These are phyloP conservation scores for Copidosoma aretas DNA, from an alignment of 2,888 invertebrate species.

Conservation along the genomic window DNA sequence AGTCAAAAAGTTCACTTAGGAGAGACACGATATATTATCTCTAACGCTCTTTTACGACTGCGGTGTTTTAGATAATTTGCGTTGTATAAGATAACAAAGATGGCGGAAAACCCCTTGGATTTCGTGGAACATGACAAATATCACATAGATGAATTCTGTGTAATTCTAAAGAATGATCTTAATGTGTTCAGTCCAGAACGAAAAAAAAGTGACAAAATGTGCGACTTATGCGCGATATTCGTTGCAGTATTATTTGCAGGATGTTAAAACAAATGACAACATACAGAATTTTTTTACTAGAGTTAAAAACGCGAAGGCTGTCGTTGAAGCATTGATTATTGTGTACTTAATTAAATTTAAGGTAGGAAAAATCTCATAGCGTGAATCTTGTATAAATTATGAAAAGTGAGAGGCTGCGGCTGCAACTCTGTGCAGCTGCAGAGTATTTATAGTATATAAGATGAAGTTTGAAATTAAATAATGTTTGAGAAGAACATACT, in stretches of 20 bases:
- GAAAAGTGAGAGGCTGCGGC: constrained; percentile 11
- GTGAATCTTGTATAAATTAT: constrained; percentile 23
- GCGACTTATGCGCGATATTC: constrained; percentile 11
- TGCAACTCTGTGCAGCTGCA: too few species aligned
- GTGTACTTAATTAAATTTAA: constrained; percentile 36
- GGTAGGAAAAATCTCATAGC: constrained; percentile 13
- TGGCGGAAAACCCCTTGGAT: too few species aligned
- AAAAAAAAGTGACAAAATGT: constrained; percentile 13
- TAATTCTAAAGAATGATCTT: constrained; percentile 29
- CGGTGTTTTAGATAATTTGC: too few species aligned
- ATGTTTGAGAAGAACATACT: background rate
- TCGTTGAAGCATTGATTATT: constrained; percentile 19
- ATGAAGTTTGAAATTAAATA: constrained; percentile 18
- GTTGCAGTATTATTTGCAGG: constrained; percentile 40
- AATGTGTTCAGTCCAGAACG: constrained; percentile 29
- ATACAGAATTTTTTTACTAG: constrained; percentile 24
- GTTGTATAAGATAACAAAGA: too few species aligned
- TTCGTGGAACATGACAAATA: too few species aligned
- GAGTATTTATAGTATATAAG: constrained; percentile 22
- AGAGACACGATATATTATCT: too few species aligned
- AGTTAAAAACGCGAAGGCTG: constrained; percentile 4
- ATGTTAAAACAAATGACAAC: constrained; percentile 19
- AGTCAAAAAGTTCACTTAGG: too few species aligned
- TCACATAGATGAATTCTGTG: constrained; percentile 7
- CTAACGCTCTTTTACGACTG: too few species aligned